These are phyloP conservation scores for Drosophila kohkoa DNA, from an alignment of 1,140 invertebrate genomes.

Conservation along the genomic window DNA sequence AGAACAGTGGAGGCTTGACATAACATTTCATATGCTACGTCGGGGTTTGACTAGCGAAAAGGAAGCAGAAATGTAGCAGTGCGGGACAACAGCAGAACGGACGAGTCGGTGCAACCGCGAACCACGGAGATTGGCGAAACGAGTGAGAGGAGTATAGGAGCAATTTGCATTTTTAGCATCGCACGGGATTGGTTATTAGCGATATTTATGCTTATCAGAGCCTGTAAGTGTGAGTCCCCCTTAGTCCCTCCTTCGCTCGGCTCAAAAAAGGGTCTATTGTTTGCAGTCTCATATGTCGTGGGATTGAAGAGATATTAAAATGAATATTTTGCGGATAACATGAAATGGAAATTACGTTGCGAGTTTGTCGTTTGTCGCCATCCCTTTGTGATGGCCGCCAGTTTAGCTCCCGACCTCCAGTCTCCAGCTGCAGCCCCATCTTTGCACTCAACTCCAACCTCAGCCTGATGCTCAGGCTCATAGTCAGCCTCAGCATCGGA, in stretches of 20 bases:
- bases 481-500: conserved; percentile 28
- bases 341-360: conserved; percentile 80
- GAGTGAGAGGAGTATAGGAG: conserved; percentile 25
- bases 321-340: conserved; percentile 84
- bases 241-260: not conserved
- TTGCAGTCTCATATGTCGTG: conserved; percentile 23
- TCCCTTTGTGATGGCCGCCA: conserved; percentile 55
- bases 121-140: conserved; percentile 31
- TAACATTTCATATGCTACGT: conserved; percentile 79
- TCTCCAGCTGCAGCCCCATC: conserved; percentile 42
- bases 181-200: conserved; percentile 78
- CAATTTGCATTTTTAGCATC: conserved; percentile 81
- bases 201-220: conserved; percentile 78
- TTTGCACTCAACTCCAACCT: conserved; percentile 24
- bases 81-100: not conserved
- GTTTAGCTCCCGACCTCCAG: conserved; percentile 13
- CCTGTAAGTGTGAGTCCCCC: conserved; percentile 19
- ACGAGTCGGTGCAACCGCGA: conserved; percentile 56
- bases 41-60: not conserved
- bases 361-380: conserved; percentile 44
- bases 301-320: conserved; percentile 84
- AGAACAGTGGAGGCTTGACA: conserved; percentile 7
- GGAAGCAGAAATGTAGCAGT: not conserved
- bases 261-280: not conserved
- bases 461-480: conserved; percentile 47